phyloP scores from a whole-genome alignment of 2,888 invertebrate species.

The Myopa testacea region DNA sequence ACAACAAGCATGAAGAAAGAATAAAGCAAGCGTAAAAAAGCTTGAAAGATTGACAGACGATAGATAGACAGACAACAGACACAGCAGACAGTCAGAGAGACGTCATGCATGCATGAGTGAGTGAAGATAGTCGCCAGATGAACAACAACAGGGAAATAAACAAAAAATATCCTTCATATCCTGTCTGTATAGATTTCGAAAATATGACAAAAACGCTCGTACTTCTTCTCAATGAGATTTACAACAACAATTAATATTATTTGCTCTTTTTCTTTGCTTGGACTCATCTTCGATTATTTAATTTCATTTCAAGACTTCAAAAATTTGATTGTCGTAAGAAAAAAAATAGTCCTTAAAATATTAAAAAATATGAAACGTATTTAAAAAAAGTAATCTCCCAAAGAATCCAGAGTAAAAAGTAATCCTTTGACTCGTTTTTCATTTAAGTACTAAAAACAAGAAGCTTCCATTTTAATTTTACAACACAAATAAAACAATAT shows the following conservation, averaged over 20 bases:
- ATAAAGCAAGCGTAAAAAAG: not conserved
- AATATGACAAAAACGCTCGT: not conserved
- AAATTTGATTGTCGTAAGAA: too few species aligned
- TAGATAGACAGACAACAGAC: too few species aligned
- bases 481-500: too few species aligned
- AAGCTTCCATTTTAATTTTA: slow-evolving; percentile 44
- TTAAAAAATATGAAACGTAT: too few species aligned
- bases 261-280: not conserved
- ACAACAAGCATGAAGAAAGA: not conserved
- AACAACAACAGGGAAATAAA: not conserved
- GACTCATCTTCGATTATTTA: too few species aligned
- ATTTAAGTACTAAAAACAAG: slow-evolving; percentile 35
- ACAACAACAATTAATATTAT: not conserved
- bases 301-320: too few species aligned
- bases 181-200: not conserved
- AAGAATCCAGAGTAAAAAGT: too few species aligned
- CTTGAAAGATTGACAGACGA: too few species aligned
- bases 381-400: too few species aligned
- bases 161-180: not conserved
- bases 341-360: too few species aligned
- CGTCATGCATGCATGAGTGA: not conserved
- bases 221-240: not conserved
- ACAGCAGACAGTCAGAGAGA: not conserved
- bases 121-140: not conserved
- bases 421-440: too few species aligned